Conservation (phyloP, 2,113 vertebrate species). For the Polypterus senegalus region DNA sequence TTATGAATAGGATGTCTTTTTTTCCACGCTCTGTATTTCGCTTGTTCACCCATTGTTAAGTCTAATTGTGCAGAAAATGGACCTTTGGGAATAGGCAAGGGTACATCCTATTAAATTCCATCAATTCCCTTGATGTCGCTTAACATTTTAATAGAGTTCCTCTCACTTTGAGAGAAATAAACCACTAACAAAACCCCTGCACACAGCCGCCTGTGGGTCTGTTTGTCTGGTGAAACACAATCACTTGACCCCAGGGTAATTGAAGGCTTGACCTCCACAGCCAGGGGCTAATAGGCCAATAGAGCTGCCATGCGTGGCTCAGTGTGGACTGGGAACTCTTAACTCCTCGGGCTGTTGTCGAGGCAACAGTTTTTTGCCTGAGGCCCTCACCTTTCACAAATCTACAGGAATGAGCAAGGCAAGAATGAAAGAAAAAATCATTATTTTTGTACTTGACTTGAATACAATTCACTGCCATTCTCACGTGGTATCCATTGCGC, state of each 20-base stretch:
- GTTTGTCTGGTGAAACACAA: constrained; percentile 18
- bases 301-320: constrained; percentile 12
- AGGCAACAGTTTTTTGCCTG: constrained; percentile 19
- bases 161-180: constrained; percentile 4
- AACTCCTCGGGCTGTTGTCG: constrained; percentile 17
- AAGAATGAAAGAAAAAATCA: no score
- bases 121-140: constrained; percentile 1
- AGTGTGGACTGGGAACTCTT: constrained; percentile 2
- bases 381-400: constrained; percentile 19
- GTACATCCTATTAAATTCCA: not conserved
- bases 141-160: constrained; percentile 8
- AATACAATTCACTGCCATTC: no score
- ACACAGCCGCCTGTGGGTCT: constrained; percentile 8
- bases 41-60: not conserved
- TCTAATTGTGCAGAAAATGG: not conserved
- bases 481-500: no score
- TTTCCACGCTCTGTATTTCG: not conserved
- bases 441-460: no score
- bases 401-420: no score
- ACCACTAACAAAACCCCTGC: constrained; percentile 1
- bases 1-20: not conserved
- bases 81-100: not conserved
- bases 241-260: constrained; percentile 22
- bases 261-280: constrained; percentile 24
- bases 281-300: constrained; percentile 20